phyloP scores from a whole-genome alignment of 2,797 vertebrate species.

The Thamnophis elegans region DNA sequence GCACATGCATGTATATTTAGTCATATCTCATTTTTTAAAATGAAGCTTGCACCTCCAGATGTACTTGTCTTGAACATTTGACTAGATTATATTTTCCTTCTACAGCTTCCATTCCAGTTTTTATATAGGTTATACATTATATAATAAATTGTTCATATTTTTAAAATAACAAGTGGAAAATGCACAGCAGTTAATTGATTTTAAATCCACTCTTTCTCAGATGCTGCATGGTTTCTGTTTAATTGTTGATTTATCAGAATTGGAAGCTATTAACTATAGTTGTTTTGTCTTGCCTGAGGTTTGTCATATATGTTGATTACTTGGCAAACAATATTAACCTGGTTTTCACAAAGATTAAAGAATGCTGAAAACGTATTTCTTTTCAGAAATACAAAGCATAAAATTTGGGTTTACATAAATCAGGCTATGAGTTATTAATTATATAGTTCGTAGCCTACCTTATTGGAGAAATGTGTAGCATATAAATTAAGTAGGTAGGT shows the following conservation, averaged over 20 bases:
- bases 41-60: not conserved
- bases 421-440: not conserved
- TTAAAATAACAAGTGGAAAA: not conserved
- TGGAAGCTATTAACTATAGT: not conserved
- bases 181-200: too few species aligned
- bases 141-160: not conserved
- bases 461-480: not conserved
- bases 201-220: not conserved
- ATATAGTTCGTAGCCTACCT: not conserved
- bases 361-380: not conserved
- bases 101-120: not conserved
- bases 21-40: not conserved
- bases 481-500: not conserved
- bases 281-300: not conserved
- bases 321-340: not conserved
- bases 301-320: not conserved
- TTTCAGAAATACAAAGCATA: not conserved
- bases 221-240: not conserved
- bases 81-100: conserved; percentile 15
- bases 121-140: not conserved
- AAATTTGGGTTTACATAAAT: not conserved
- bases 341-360: not conserved
- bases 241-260: not conserved
- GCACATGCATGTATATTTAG: not conserved
- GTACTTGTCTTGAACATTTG: not conserved